Base-by-base conservation (phyloP, 1,140 invertebrate genomes). In the Lordiphosa stackelbergi region DNA sequence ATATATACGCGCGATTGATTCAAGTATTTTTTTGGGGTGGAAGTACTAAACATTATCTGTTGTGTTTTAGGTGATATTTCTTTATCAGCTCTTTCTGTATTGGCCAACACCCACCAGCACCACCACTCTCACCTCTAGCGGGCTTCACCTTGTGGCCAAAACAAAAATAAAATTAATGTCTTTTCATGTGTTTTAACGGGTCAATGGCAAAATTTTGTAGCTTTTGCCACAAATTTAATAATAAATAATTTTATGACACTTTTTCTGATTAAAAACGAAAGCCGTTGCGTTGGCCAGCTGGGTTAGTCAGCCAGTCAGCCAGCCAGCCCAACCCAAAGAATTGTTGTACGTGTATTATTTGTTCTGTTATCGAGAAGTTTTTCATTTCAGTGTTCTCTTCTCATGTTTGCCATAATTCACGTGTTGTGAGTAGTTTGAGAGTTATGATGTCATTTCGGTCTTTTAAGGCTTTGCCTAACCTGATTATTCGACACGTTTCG, bases 191-290 rank as follows among this genome's bases (percentile, higher is more conserved):
- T 66, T 65, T 71, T 68, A 68, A 9, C 53, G 37, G 74, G 74
- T 79, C 74, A 79, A 75, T 71, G 71, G 71, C 75, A 81, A 75
- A 81, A 36, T 74, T 65, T 59, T 47, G 5, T 10, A 34, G 24
- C 42, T 28, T 47, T 24, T 24, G 22, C 4, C 22, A 24, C 22
- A 24, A 24, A 24, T 16, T 16, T 16, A 16, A 16, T 16, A 24
- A 24, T 24, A 6, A 54, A 46, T 38, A 59, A 53, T 56, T 64
- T 69, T 53, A 63, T 53, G 58, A 34, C 48, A 65, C 41, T 70
- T 49, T 48, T 62, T 53, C 75, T 68, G 75, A 79, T 79, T 81
- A 79, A 81, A 74, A 74, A 81, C 66, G 73, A 78, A 66, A 74
- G 65, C 60, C 56, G 31, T 42, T 47, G 35, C 43, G 40, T 37